Conservation (phyloP, 2,113 vertebrate genomes). For the Plotosus lineatus region DNA sequence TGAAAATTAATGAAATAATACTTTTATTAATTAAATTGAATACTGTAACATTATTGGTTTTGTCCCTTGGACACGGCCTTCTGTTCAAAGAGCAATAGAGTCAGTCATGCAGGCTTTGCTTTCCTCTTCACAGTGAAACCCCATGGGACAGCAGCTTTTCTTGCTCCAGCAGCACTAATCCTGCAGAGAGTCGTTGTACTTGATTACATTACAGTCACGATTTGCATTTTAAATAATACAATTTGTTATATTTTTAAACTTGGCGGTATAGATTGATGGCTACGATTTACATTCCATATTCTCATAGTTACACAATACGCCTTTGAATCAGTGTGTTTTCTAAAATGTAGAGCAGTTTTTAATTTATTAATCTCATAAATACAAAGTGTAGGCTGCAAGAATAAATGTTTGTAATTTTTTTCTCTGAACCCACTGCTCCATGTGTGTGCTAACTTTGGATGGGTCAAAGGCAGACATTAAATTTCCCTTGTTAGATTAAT, state of each 20-base stretch:
- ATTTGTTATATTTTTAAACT: background rate
- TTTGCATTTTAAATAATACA: background rate
- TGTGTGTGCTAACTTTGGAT: no score
- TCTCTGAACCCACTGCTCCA: no score
- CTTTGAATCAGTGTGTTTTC: no score
- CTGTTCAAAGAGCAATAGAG: background rate
- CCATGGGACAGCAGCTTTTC: background rate
- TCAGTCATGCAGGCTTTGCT: conserved; percentile 26
- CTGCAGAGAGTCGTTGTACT: background rate
- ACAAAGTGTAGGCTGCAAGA: background rate
- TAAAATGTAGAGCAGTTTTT: background rate
- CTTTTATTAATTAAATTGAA: background rate
- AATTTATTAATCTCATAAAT: background rate
- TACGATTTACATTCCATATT: background rate
- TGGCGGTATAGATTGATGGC: background rate
- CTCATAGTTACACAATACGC: background rate
- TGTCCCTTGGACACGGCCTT: background rate
- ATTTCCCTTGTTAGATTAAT: no score
- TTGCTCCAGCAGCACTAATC: conserved; percentile 33
- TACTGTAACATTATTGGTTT: background rate
- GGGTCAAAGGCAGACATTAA: no score
- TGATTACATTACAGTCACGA: background rate
- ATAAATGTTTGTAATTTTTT: no score
- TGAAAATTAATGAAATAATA: background rate
- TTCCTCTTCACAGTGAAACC: conserved; percentile 3